These are phyloP conservation scores for Drosophila ficusphila DNA, from an alignment of 1,140 invertebrate genomes.

Conservation along the genomic window DNA sequence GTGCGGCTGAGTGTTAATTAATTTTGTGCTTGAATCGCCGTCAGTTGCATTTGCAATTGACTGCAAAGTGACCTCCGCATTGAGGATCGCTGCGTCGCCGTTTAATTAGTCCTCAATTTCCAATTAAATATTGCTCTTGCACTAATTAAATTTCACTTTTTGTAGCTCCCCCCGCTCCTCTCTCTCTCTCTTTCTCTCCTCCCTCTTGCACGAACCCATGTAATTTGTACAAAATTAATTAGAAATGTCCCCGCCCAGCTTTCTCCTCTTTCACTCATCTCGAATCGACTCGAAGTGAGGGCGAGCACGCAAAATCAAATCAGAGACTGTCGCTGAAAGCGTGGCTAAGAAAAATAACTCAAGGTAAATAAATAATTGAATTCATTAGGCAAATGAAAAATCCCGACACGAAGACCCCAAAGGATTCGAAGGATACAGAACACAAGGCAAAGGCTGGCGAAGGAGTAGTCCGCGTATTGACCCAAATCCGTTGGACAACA, in stretches of 20 bases:
- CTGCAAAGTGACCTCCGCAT: constrained; percentile 29
- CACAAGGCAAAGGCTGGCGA: constrained; percentile 1
- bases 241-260: constrained; percentile 49
- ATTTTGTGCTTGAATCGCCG: constrained; percentile 73
- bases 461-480: constrained; percentile 49
- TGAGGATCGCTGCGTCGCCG: constrained; percentile 30
- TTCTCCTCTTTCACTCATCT: background rate
- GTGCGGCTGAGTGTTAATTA: constrained; percentile 71
- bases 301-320: constrained; percentile 71
- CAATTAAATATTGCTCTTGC: constrained; percentile 73
- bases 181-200: background rate
- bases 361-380: constrained; percentile 83
- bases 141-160: constrained; percentile 82
- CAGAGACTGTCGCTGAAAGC: constrained; percentile 44
- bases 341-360: constrained; percentile 50
- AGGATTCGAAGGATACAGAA: constrained; percentile 17
- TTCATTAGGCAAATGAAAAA: constrained; percentile 84
- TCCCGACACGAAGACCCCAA: constrained; percentile 56
- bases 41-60: constrained; percentile 72
- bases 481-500: constrained; percentile 67
- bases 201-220: constrained; percentile 25
- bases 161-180: constrained; percentile 1
- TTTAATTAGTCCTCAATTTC: constrained; percentile 78
- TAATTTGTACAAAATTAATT: constrained; percentile 80
- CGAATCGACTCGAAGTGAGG: constrained; percentile 47